Evolutionary conservation across 2,888 invertebrate genomes (phyloP).

Genomic region (Heliconius ethilla): DNA sequence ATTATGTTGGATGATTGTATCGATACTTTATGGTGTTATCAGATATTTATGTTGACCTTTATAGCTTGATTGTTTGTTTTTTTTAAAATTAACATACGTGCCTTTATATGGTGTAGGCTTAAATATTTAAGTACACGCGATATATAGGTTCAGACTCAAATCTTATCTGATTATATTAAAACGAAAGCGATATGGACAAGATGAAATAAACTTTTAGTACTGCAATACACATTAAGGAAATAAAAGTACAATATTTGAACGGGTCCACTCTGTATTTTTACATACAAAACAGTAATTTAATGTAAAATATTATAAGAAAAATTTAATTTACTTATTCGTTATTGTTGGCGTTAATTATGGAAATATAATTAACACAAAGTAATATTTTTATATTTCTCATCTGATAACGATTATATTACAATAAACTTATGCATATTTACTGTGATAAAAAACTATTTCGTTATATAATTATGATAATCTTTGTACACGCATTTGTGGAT

Average conservation of each 20-base stretch:
- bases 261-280: neutral
- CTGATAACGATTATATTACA: neutral
- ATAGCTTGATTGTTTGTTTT: conserved; percentile 5
- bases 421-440: neutral
- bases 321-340: too few relatives aligned
- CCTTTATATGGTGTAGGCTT: neutral
- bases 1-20: conserved; percentile 16
- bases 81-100: conserved; percentile 12
- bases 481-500: conserved; percentile 1
- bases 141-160: neutral
- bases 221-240: too few relatives aligned
- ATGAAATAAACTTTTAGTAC: too few relatives aligned
- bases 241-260: too few relatives aligned
- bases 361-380: neutral
- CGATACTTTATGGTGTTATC: conserved; percentile 22
- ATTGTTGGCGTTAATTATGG: neutral
- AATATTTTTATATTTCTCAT: neutral
- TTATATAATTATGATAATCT: neutral
- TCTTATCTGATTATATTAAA: neutral
- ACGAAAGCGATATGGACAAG: neutral
- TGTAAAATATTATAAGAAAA: neutral
- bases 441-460: neutral
- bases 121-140: neutral
- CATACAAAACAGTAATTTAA: neutral
- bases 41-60: conserved; percentile 25